Percentiles rank a stretch among this genome's conserved stretches.
phyloP scores from a whole-genome alignment of 2,797 vertebrate species.

The Orientallactaga sibirica region DNA sequence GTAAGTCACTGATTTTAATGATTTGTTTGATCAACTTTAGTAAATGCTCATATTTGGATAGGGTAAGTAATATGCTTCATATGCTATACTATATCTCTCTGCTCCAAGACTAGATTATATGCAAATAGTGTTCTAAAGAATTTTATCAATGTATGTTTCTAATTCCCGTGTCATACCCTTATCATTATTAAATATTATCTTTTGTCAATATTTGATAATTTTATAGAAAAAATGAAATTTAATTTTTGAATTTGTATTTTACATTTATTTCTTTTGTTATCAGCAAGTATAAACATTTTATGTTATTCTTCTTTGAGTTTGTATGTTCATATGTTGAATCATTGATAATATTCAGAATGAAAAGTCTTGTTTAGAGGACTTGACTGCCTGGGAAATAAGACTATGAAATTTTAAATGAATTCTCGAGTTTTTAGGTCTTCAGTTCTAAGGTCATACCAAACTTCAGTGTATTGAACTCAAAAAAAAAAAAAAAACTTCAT shows the following conservation, averaged over 20 bases:
- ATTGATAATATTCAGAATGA: conserved; percentile 36
- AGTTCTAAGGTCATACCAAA: conserved; percentile 46
- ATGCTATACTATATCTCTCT: conserved; percentile 14
- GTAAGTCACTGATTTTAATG: conserved; percentile 86
- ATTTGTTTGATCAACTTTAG: conserved; percentile 50
- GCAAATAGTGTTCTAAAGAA: conserved; percentile 53
- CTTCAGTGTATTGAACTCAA: neutral
- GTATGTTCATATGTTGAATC: conserved; percentile 13
- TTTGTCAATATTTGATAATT: conserved; percentile 32
- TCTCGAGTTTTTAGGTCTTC: conserved; percentile 5
- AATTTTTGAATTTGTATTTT: conserved; percentile 56
- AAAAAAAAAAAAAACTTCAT: conserved; percentile 25
- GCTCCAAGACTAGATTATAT: conserved; percentile 29
- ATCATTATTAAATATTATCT: conserved; percentile 58
- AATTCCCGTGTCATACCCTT: neutral
- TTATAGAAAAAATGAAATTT: conserved; percentile 37
- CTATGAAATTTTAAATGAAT: conserved; percentile 54
- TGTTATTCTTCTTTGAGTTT: conserved; percentile 26
- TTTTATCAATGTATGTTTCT: conserved; percentile 45
- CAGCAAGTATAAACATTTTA: conserved; percentile 32
- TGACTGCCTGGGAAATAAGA: conserved; percentile 44
- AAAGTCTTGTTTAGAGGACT: conserved; percentile 11
- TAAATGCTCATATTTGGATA: neutral
- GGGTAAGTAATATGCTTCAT: conserved; percentile 18
- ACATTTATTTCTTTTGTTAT: conserved; percentile 51